Evolutionary conservation across 2,888 invertebrate species (phyloP).

Genomic region (Drosophila mimetica): DNA sequence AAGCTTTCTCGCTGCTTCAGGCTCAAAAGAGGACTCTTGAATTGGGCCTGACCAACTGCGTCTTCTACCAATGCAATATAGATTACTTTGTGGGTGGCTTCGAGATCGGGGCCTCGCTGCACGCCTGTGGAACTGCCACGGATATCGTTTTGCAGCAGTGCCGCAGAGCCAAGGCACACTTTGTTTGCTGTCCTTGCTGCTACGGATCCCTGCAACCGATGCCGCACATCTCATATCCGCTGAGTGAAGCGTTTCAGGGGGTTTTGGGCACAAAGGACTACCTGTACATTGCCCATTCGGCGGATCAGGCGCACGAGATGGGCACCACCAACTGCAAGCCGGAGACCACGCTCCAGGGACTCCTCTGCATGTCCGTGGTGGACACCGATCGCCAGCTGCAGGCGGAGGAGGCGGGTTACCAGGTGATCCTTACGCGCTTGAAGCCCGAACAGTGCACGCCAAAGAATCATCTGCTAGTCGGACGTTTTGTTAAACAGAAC

Average conservation of each 20-base stretch:
- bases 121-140: conserved; percentile 97
- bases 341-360: conserved; percentile 88
- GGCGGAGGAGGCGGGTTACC: conserved; percentile 91
- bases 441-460: conserved; percentile 94
- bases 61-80: conserved; percentile 94
- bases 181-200: conserved; percentile 97
- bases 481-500: conserved; percentile 59
- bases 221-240: conserved; percentile 91
- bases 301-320: conserved; percentile 94
- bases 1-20: conserved; percentile 92
- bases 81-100: conserved; percentile 93
- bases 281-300: conserved; percentile 92
- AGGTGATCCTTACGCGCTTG: conserved; percentile 90
- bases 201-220: conserved; percentile 95
- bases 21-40: conserved; percentile 89
- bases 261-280: conserved; percentile 87
- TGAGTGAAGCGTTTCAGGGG: conserved; percentile 87
- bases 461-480: conserved; percentile 88
- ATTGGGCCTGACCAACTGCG: conserved; percentile 90
- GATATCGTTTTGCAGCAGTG: conserved; percentile 96
- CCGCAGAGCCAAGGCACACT: conserved; percentile 89
- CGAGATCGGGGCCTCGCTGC: conserved; percentile 94
- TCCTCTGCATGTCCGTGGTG: conserved; percentile 93
- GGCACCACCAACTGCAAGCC: conserved; percentile 82
- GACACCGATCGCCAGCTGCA: conserved; percentile 93